Evolutionary conservation across 2,888 invertebrate species (phyloP), one percentile per base, ranked within the genome.

Genomic region (Cistogaster globosa): DNA sequence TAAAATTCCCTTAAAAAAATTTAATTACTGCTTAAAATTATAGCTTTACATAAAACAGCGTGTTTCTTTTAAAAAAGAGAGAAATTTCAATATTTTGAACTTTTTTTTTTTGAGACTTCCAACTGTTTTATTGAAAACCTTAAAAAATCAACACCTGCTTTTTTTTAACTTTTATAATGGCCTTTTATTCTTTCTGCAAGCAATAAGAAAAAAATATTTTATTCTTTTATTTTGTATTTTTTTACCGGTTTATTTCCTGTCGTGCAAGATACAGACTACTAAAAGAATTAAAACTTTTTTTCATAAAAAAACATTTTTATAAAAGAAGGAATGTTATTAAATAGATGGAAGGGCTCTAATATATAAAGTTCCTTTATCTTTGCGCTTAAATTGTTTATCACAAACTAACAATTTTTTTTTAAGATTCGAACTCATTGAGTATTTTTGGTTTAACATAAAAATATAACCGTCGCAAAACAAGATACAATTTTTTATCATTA

Each of bases 131-230:
- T 36, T 82, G 42, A 42, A 82, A 51, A 38, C 16, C n/a, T n/a
- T 57, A 55, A n/a, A 32, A 81, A 57, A 38, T 65, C 69, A 74
- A 82, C 85, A 85, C 85, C 85, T 85, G 85, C 78, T 65, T 77
- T 78, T 77, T 78, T 78, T 75, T 69, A 65, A 53, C 48, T 75
- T 78, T 45, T 51, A 57, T 74, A 76, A 51, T 63, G 62, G 32
- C 18, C 22, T 32, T 60, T 45, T 67, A 32, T 67, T 55, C 20
- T 5, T 69, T 68, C 53, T 55, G 14, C 45, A 6, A 62, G 20
- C 9, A 78, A 53, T 26, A 11, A 53, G 42, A 18, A 78, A 62
- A 26, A 6, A 57, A 45, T 26, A 51, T 11, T 45, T 55, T 53
- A 38, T 45, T 36, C 14, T 32, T 69, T 69, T 26, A 7, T 69